These are phyloP conservation scores for Bombus picipes DNA, from an alignment of 1,140 invertebrate species.

Conservation along the genomic window DNA sequence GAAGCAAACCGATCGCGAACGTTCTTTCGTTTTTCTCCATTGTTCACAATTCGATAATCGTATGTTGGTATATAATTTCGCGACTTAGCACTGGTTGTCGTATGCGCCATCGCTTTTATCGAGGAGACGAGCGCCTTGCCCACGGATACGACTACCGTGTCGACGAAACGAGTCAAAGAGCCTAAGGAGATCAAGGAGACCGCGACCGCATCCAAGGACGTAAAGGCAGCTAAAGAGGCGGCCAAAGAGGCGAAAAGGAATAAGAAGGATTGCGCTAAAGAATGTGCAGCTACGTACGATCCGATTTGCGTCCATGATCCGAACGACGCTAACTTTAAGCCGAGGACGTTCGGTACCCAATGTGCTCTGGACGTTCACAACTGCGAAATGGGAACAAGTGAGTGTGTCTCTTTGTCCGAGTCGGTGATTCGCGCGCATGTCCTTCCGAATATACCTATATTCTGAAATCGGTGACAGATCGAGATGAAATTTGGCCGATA, in stretches of 20 bases:
- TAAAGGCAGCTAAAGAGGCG: conserved; percentile 74
- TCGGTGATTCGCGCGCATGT: background rate
- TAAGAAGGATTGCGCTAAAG: conserved; percentile 75
- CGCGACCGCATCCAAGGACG: conserved; percentile 74
- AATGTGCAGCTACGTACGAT: conserved; percentile 69
- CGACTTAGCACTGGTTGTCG: conserved; percentile 56
- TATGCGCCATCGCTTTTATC: conserved; percentile 68
- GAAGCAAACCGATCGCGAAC: too few species aligned
- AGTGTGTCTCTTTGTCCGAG: conserved; percentile 19
- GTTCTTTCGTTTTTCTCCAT: too few species aligned
- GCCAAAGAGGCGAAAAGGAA: conserved; percentile 72
- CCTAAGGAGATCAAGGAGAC: conserved; percentile 72
- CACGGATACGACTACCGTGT: conserved; percentile 43
- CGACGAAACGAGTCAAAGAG: conserved; percentile 67
- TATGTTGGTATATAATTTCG: too few species aligned
- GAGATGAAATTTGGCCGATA: background rate
- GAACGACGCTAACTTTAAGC: conserved; percentile 67
- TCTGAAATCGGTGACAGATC: background rate
- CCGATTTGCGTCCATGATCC: conserved; percentile 78
- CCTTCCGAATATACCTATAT: too few species aligned
- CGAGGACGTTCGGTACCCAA: conserved; percentile 73
- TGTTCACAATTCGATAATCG: background rate
- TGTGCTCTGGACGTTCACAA: conserved; percentile 76
- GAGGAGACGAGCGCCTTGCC: conserved; percentile 60
- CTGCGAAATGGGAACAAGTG: conserved; percentile 78